Conservation (phyloP, 2,797 vertebrate genomes). For the Amniataba percoides region DNA sequence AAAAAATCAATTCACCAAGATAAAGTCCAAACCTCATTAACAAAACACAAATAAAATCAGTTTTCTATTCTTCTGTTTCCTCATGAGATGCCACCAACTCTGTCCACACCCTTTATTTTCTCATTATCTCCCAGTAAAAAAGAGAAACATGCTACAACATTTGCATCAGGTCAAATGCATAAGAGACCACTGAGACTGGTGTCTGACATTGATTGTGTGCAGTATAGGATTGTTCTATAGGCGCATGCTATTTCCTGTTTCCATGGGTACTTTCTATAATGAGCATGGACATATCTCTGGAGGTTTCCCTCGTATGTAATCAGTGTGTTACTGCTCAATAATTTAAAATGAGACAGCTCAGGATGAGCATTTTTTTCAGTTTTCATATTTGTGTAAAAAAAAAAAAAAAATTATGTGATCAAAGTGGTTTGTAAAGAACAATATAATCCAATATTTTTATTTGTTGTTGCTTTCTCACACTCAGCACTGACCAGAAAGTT, state of each 20-base stretch:
- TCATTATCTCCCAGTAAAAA: conserved; percentile 31
- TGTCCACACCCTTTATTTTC: conserved; percentile 15
- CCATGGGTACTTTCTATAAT: neutral
- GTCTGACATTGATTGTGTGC: neutral
- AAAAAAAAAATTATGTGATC: too few species aligned
- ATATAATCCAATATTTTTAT: too few species aligned
- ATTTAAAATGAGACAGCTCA: neutral
- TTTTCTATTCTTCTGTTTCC: neutral
- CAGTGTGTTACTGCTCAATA: too few species aligned
- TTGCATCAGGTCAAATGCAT: conserved; percentile 8
- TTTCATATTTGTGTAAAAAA: neutral
- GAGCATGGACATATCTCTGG: neutral
- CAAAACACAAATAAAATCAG: neutral
- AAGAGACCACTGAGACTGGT: neutral
- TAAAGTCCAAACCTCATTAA: neutral
- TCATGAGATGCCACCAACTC: neutral
- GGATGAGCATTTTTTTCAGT: neutral
- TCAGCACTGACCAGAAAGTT: too few species aligned
- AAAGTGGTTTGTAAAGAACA: too few species aligned
- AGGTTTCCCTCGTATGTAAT: neutral
- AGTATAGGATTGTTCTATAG: neutral
- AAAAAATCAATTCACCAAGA: neutral
- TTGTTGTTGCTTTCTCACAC: too few species aligned
- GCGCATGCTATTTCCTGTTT: neutral
- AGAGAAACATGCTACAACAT: conserved; percentile 14